A percentile compares a stretch with the other conserved stretches of the same genome.
Evolutionary conservation across 2,888 invertebrate species (phyloP).

Genomic region (Aleiodes alternator): DNA sequence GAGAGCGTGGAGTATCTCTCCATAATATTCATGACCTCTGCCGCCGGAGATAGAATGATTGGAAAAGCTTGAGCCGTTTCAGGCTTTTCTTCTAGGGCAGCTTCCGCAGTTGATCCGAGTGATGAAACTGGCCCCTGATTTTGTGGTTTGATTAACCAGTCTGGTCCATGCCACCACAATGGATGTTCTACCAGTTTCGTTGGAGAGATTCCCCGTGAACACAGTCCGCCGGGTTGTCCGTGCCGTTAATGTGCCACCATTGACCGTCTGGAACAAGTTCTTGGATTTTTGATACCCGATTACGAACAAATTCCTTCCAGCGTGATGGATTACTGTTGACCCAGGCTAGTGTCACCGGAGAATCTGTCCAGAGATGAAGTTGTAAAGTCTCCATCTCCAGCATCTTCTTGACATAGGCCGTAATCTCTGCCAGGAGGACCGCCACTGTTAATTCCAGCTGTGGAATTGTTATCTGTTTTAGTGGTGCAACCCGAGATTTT

Average conservation of each 20-base stretch:
- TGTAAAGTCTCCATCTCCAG: not conserved
- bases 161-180: conserved; percentile 46
- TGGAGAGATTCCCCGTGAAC: conserved; percentile 55
- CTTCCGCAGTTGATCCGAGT: too few relatives aligned
- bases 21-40: too few relatives aligned
- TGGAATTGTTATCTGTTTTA: not conserved
- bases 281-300: conserved; percentile 59
- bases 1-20: too few relatives aligned
- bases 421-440: not conserved
- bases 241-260: conserved; percentile 57
- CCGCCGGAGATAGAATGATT: too few relatives aligned
- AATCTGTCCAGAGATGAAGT: conserved; percentile 55
- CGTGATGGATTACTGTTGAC: conserved; percentile 53
- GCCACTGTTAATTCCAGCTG: not conserved
- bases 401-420: not conserved
- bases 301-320: conserved; percentile 59
- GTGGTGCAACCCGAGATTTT: not conserved
- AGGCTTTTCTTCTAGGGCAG: too few relatives aligned
- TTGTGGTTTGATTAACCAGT: conserved; percentile 33
- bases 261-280: conserved; percentile 43
- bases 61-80: too few relatives aligned
- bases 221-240: conserved; percentile 60
- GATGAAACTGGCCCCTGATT: not conserved
- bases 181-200: not conserved
- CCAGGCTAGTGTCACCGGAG: conserved; percentile 57